Evolutionary conservation across 1,140 invertebrate species (phyloP).

Genomic region (Nymphalis io): DNA sequence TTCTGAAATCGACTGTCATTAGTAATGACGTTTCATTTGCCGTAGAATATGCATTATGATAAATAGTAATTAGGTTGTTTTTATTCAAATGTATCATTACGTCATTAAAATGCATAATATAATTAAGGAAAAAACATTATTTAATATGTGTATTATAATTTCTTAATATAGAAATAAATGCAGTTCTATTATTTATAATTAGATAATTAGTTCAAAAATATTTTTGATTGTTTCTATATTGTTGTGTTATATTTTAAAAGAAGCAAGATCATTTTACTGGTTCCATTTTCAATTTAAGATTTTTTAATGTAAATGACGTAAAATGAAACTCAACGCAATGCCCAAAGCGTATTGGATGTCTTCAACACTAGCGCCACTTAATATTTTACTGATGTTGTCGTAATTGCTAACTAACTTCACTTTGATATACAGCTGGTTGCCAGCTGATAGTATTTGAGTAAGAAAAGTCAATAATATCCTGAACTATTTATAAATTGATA

Average conservation of each 20-base stretch:
- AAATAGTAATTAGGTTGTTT: background rate
- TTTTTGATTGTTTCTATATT: background rate
- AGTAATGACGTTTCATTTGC: constrained; percentile 46
- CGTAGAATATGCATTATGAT: constrained; percentile 19
- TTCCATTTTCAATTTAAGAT: too few species aligned
- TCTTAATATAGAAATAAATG: background rate
- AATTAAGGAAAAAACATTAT: background rate
- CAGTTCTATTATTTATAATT: background rate
- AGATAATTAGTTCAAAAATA: background rate
- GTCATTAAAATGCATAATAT: background rate
- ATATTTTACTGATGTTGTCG: constrained; percentile 53
- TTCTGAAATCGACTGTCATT: constrained; percentile 70
- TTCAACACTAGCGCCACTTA: constrained; percentile 17
- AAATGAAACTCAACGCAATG: constrained; percentile 39
- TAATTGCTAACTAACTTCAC: constrained; percentile 57
- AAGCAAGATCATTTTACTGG: background rate
- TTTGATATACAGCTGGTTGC: constrained; percentile 68
- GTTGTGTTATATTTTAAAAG: background rate
- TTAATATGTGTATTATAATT: background rate
- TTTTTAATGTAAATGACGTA: constrained; percentile 14
- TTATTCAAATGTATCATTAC: background rate
- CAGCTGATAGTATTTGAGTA: constrained; percentile 75
- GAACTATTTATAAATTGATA: constrained; percentile 39
- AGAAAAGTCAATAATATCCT: constrained; percentile 63
- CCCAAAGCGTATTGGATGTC: constrained; percentile 11